Conservation (phyloP, 2,113 vertebrate genomes). For the Candoia aspera region DNA sequence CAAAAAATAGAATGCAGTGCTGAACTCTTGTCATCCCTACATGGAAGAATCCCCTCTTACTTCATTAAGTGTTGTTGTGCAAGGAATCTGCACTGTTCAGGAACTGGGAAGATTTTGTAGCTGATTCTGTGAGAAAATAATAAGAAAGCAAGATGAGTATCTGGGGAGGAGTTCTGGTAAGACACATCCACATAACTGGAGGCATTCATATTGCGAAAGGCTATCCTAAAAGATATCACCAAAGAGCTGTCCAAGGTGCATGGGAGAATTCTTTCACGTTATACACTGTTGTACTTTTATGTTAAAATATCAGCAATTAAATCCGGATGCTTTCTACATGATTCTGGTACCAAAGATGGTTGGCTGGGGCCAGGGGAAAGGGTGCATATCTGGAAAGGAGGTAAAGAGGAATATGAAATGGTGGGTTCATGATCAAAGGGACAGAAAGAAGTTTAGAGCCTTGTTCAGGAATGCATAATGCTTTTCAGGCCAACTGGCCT, state of each 20-base stretch:
- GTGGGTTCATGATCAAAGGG: neutral
- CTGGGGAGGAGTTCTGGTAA: neutral
- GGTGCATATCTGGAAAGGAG: neutral
- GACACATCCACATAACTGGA: neutral
- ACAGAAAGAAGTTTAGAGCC: neutral
- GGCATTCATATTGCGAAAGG: neutral
- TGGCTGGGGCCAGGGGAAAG: neutral
- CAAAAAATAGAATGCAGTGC: neutral
- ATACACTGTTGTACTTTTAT: neutral
- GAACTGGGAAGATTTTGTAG: slow-evolving; percentile 28
- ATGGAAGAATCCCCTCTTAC: neutral
- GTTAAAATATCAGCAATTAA: neutral
- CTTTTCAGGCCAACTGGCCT: neutral
- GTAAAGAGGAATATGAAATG: neutral
- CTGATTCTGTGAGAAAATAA: neutral
- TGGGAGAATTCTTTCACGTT: neutral
- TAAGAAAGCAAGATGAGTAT: neutral
- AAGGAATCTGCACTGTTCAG: slow-evolving; percentile 23
- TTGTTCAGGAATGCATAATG: neutral
- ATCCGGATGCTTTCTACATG: neutral
- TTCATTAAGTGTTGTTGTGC: neutral
- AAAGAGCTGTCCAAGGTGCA: neutral
- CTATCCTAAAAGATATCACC: neutral
- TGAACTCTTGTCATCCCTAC: slow-evolving; percentile 22
- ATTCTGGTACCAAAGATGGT: neutral